Evolutionary conservation across 2,888 invertebrate species (phyloP).

Genomic region (Pachymerium ferrugineum): DNA sequence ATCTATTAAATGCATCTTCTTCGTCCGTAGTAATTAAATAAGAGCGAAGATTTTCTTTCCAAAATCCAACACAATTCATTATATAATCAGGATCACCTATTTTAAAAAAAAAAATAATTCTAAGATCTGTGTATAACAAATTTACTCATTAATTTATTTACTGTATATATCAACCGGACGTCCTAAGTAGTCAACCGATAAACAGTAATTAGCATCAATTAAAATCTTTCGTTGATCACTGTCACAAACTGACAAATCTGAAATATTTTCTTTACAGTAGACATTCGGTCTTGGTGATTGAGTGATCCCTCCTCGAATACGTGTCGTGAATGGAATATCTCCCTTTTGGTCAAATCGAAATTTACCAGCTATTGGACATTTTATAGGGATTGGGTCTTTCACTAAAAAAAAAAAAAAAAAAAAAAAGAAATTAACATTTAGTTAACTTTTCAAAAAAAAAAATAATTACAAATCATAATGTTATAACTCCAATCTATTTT

Average conservation of each 20-base stretch:
- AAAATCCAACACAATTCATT: conserved; percentile 95
- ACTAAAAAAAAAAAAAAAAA: conserved; percentile 48
- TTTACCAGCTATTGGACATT: conserved; percentile 94
- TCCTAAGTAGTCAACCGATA: conserved; percentile 92
- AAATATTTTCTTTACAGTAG: conserved; percentile 86
- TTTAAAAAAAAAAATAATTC: neutral
- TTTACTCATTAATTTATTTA: conserved; percentile 42
- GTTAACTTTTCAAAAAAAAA: neutral
- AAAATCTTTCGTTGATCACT: conserved; percentile 89
- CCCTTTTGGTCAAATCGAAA: conserved; percentile 88
- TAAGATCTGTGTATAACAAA: neutral
- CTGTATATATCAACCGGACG: conserved; percentile 92
- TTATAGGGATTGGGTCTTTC: conserved; percentile 82
- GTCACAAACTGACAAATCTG: conserved; percentile 93
- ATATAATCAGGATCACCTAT: conserved; percentile 73
- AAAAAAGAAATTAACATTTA: neutral
- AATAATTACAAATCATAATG: conserved; percentile 59
- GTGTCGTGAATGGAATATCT: conserved; percentile 83
- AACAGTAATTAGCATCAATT: conserved; percentile 91
- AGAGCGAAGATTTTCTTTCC: conserved; percentile 96
- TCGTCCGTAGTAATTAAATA: conserved; percentile 94
- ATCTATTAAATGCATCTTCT: conserved; percentile 89
- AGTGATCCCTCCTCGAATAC: conserved; percentile 93
- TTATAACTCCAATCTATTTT: conserved; percentile 81
- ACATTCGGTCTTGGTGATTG: conserved; percentile 86